Evolutionary conservation across 2,113 vertebrate genomes (phyloP).

Genomic region (Cygnus buccinator): DNA sequence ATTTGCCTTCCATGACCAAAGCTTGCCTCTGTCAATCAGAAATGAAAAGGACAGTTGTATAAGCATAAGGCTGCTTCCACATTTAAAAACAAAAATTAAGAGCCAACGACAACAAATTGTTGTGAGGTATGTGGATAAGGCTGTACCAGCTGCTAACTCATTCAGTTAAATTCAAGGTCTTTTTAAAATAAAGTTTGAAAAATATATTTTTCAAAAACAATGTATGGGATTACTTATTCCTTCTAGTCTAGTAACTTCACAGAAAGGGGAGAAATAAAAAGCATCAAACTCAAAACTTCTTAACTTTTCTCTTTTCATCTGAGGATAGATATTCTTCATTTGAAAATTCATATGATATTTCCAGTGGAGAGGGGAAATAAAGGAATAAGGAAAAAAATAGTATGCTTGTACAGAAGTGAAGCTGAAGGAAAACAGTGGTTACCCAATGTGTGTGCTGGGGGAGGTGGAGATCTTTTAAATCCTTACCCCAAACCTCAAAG

Average conservation of each 20-base stretch:
- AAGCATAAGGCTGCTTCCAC: neutral
- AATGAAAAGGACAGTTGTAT: neutral
- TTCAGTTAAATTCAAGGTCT: neutral
- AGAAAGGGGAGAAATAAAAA: neutral
- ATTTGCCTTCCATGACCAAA: neutral
- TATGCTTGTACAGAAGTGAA: neutral
- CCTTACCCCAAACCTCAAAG: rapidly evolving
- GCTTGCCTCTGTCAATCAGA: neutral
- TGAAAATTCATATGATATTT: neutral
- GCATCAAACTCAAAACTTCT: rapidly evolving
- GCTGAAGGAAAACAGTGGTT: rapidly evolving
- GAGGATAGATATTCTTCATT: neutral
- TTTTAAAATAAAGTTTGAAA: neutral
- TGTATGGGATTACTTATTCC: neutral
- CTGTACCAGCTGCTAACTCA: neutral
- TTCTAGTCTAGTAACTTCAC: neutral
- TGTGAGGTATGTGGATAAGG: neutral
- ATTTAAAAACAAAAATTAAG: neutral
- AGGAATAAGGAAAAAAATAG: neutral
- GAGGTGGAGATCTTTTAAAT: rapidly evolving
- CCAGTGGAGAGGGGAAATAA: too few species aligned
- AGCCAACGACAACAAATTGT: neutral
- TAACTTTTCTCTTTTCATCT: neutral
- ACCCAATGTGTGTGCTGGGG: neutral
- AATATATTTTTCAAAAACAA: neutral